These are phyloP conservation scores for Merops nubicus DNA, from an alignment of 2,113 vertebrate genomes.

Conservation along the genomic window DNA sequence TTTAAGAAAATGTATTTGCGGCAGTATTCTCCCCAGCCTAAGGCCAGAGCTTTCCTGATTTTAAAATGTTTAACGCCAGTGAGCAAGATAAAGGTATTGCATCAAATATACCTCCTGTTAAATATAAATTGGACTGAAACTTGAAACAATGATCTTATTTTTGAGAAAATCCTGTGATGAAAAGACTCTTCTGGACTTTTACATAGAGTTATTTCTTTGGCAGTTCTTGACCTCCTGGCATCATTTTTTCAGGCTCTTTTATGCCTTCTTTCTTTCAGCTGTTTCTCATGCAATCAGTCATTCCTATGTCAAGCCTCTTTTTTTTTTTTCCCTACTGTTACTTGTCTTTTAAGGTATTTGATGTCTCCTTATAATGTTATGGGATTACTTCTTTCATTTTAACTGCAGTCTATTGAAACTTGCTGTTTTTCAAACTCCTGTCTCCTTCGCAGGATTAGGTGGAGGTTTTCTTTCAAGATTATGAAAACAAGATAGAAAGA, in stretches of 20 bases:
- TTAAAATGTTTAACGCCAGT: not conserved
- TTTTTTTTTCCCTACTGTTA: not conserved
- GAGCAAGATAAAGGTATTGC: not conserved
- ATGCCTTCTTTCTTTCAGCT: not conserved
- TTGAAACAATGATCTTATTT: not conserved
- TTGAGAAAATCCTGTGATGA: not conserved
- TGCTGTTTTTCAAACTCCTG: not conserved
- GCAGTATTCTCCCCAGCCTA: not conserved
- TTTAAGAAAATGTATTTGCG: conserved; percentile 15
- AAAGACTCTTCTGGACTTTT: not conserved
- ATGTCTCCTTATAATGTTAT: not conserved
- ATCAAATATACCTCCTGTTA: not conserved
- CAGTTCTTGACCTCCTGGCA: not conserved
- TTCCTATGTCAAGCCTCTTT: not conserved
- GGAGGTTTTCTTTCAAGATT: not conserved
- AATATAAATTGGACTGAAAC: not conserved
- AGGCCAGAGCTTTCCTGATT: not conserved
- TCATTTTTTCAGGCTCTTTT: not conserved
- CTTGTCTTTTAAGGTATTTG: not conserved
- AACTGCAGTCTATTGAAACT: not conserved
- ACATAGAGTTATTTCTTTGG: not conserved
- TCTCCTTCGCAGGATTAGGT: not conserved
- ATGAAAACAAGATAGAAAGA: not conserved
- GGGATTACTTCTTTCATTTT: not conserved
- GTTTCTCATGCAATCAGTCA: not conserved